Evolutionary conservation across 2,888 invertebrate species (phyloP), one percentile per base, ranked within the genome.

Genomic region (Trachelus troglodyta): DNA sequence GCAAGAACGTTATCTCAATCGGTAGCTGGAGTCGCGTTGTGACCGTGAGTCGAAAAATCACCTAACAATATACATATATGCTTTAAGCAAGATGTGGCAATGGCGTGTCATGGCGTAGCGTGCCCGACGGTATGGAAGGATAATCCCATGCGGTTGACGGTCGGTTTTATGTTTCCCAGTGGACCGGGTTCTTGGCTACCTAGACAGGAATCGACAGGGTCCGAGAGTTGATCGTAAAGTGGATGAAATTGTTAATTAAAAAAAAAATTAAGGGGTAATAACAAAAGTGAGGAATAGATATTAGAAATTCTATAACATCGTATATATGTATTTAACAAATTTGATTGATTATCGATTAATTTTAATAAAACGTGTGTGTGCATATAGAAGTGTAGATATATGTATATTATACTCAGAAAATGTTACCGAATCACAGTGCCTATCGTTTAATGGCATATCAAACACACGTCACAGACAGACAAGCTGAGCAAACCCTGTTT

Each of bases 141-240:
- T 87, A 87, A 87, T 86, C 84, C 84, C 79, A 80, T 85, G 86
- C 82, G 85, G 86, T 87, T 80, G 83, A 81, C 82, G 77, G 34
- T 75, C 77, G 80, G 77, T 82, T 77, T 85, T 80, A 80, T 80
- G 81, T 85, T 86, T 83, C 85, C 76, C 77, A 73, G 68, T 33
- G 74, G 75, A 11, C 74, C 23, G 74, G 74, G 15, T 71, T n/a
- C 74, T 30, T 4, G n/a, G n/a, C 74, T 74, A 74, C 74, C 37
- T 35, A n/a, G 74, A 35, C 33, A 34, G 33, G 71, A 71, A 34
- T 71, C 56, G 56, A 56, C 56, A 23, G 56, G 56, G 56, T 56
- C 56, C 23, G 56, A 23, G 23, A 56, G 56, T 56, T 9, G 15
- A 6, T 56, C 56, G 56, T 23, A 2, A 9, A 56, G 23, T 56